Base-by-base conservation (phyloP, 2,888 invertebrate species). In the Allacma fusca region DNA sequence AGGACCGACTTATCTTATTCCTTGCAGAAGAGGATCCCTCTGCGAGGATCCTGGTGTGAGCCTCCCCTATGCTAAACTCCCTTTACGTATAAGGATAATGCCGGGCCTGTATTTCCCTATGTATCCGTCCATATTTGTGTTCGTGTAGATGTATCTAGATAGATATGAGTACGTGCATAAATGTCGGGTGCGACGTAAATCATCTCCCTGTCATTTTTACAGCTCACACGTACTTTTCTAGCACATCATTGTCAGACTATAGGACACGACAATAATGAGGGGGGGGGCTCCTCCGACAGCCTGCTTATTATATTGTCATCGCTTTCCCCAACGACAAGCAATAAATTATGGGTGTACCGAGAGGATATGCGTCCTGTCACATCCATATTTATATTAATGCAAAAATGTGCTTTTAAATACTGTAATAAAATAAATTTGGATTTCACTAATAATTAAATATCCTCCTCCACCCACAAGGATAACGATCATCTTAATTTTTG, bases 121-220 rank as follows among this genome's bases (percentile, higher is more conserved):
- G 13, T 26, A 64, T 64, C 23, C 59, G 19, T 59, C 59, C 59
- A 19, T n/a, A n/a, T n/a, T n/a, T n/a, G n/a, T n/a, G n/a, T n/a
- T n/a, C n/a, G n/a, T n/a, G n/a, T n/a, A n/a, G n/a, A n/a, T n/a
- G n/a, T n/a, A n/a, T n/a, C n/a, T n/a, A n/a, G n/a, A n/a, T n/a
- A n/a, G n/a, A n/a, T n/a, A n/a, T n/a, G n/a, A n/a, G n/a, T n/a
- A n/a, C n/a, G n/a, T n/a, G n/a, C n/a, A n/a, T n/a, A n/a, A n/a
- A n/a, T n/a, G n/a, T n/a, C n/a, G 12, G 62, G 23, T 62, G n/a
- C 24, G 62, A 62, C 24, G 62, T 62, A 62, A 62, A 62, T 62
- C 62, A 62, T 62, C 62, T 26, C 19, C 62, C 62, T 62, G 62
- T 24, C 62, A 16, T 23, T 62, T 62, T 62, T 62, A 62, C 62